Conservation (phyloP, 2,113 vertebrate genomes). For the Pithys albifrons region DNA sequence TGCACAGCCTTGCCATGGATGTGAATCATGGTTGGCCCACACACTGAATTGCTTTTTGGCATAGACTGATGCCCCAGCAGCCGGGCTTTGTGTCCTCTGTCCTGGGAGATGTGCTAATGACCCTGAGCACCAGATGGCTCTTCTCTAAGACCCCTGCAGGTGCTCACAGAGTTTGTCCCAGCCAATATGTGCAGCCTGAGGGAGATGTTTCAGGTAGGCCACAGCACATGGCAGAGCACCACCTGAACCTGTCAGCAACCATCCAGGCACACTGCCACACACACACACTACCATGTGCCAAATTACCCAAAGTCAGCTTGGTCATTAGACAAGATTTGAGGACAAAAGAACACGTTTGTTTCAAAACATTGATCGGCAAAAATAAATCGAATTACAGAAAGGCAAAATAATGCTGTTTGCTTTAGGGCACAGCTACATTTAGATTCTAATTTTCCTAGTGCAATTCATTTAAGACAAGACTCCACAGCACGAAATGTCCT, state of each 20-base stretch:
- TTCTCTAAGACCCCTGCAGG: background rate
- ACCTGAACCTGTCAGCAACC: background rate
- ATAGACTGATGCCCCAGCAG: background rate
- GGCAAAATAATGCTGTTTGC: conserved; percentile 40
- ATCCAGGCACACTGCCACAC: background rate
- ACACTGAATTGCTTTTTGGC: background rate
- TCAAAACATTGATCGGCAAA: conserved; percentile 21
- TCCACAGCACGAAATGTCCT: conserved; percentile 24
- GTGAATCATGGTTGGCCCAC: background rate
- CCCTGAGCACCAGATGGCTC: background rate
- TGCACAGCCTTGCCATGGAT: background rate
- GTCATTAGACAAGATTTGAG: background rate
- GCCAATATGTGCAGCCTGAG: fast-evolving
- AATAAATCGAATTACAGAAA: conserved; percentile 44
- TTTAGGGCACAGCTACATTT: conserved; percentile 40
- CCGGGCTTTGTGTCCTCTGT: background rate
- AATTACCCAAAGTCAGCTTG: background rate
- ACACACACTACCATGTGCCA: fast-evolving
- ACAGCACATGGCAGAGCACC: background rate
- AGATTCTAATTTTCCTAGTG: conserved; percentile 37
- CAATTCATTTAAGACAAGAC: conserved; percentile 31
- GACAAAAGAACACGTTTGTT: background rate
- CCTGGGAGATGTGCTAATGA: fast-evolving
- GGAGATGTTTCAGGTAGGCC: background rate
- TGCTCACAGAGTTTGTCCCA: background rate